These are phyloP conservation scores for Netelia inedita DNA, from an alignment of 2,888 invertebrate species.

Conservation along the genomic window DNA sequence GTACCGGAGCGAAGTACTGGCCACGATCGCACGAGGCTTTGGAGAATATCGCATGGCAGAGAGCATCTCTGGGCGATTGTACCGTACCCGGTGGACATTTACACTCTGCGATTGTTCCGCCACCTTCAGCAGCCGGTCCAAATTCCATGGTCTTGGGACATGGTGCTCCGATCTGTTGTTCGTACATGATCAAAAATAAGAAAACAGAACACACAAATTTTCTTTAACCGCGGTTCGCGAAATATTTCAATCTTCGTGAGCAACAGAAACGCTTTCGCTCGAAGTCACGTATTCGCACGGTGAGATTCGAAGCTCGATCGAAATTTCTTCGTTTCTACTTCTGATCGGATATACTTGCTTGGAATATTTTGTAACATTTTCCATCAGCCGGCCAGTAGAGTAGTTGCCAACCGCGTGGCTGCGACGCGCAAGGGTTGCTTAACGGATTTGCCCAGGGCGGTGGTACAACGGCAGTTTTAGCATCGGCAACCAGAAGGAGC, in stretches of 20 bases:
- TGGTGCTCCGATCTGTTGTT: constrained; percentile 89
- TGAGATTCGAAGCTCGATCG: constrained; percentile 27
- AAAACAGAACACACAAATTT: constrained; percentile 37
- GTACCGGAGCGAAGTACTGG: constrained; percentile 91
- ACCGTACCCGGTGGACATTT: constrained; percentile 93
- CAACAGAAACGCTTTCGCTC: constrained; percentile 37
- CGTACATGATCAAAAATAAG: constrained; percentile 32
- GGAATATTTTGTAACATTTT: constrained; percentile 95
- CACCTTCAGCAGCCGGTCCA: constrained; percentile 88
- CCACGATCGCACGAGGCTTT: constrained; percentile 91
- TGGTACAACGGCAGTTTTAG: constrained; percentile 90
- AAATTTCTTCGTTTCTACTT: constrained; percentile 54
- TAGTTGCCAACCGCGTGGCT: constrained; percentile 94
- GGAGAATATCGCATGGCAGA: constrained; percentile 91
- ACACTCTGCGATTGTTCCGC: constrained; percentile 90
- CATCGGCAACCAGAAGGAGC: constrained; percentile 76
- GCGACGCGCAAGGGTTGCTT: constrained; percentile 92
- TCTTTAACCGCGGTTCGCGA: constrained; percentile 26
- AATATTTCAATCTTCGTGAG: constrained; percentile 30
- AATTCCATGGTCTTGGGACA: constrained; percentile 95
- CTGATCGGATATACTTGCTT: constrained; percentile 85
- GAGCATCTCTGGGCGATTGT: constrained; percentile 89
- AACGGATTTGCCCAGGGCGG: constrained; percentile 95
- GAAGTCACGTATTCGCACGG: not conserved
- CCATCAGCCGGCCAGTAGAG: constrained; percentile 94